These are phyloP conservation scores for Mythimna impura DNA, from an alignment of 2,888 invertebrate species.

Conservation along the genomic window DNA sequence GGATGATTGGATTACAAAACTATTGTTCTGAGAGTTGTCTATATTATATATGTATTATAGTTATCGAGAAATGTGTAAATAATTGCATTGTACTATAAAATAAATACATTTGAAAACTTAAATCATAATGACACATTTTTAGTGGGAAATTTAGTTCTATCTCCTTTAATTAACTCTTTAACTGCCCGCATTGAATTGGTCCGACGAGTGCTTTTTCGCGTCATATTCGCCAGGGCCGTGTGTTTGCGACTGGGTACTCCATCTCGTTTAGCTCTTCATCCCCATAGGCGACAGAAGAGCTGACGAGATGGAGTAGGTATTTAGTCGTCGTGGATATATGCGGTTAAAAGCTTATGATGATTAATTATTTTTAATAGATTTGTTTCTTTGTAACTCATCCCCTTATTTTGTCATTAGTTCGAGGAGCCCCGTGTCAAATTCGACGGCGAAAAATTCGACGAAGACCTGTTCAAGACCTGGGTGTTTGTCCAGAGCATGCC, in stretches of 20 bases:
- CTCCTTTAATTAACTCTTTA: too few relatives aligned
- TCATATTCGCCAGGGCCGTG: too few relatives aligned
- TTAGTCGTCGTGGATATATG: too few relatives aligned
- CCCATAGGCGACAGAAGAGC: too few relatives aligned
- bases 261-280: too few relatives aligned
- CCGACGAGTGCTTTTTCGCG: too few relatives aligned
- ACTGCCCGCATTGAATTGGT: too few relatives aligned
- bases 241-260: too few relatives aligned
- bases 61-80: too few relatives aligned
- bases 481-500: slow-evolving; percentile 96
- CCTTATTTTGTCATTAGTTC: slow-evolving; percentile 89
- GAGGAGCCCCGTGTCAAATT: slow-evolving; percentile 95
- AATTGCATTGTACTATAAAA: not conserved
- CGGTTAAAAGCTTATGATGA: not conserved
- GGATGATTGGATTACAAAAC: not conserved
- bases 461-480: slow-evolving; percentile 95
- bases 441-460: slow-evolving; percentile 92
- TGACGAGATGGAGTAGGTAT: too few relatives aligned
- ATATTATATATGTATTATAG: too few relatives aligned
- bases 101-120: not conserved
- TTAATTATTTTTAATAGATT: not conserved
- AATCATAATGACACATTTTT: not conserved
- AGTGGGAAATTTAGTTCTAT: not conserved
- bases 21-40: not conserved
- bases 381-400: not conserved